These are phyloP conservation scores for Nasonovia ribisnigri DNA, from an alignment of 2,888 invertebrate genomes.

Conservation along the genomic window DNA sequence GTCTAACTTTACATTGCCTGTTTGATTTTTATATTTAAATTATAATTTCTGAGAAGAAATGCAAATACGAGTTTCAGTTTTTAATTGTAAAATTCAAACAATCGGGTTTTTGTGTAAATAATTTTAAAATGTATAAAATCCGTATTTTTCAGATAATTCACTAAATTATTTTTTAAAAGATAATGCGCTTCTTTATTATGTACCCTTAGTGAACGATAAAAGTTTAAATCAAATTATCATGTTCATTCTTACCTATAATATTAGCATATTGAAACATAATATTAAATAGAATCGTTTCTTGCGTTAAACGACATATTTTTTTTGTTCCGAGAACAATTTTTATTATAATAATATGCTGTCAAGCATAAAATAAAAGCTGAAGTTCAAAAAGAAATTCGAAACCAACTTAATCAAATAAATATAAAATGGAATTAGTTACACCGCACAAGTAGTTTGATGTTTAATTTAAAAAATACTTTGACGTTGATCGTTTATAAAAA, in stretches of 20 bases:
- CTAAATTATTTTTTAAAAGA: neutral
- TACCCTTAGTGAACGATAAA: neutral
- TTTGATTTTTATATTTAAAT: neutral
- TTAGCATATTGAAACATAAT: neutral
- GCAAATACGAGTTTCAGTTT: neutral
- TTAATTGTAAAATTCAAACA: neutral
- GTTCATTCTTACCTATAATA: neutral
- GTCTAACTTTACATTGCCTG: neutral
- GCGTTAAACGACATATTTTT: neutral
- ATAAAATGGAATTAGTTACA: neutral
- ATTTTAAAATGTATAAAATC: neutral
- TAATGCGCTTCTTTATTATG: neutral
- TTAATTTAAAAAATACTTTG: conserved; percentile 11
- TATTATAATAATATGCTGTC: neutral
- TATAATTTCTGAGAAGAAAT: neutral
- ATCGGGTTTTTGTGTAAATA: neutral
- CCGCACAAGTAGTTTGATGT: neutral
- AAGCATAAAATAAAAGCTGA: neutral
- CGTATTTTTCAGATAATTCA: neutral
- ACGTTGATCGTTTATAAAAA: neutral
- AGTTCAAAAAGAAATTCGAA: conserved; percentile 1
- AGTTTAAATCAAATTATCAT: conserved; percentile 22
- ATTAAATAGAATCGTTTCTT: neutral
- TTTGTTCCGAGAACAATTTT: neutral
- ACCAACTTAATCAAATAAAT: neutral